phyloP scores from a whole-genome alignment of 1,140 invertebrate genomes.

The Gyrodactylus salaris region DNA sequence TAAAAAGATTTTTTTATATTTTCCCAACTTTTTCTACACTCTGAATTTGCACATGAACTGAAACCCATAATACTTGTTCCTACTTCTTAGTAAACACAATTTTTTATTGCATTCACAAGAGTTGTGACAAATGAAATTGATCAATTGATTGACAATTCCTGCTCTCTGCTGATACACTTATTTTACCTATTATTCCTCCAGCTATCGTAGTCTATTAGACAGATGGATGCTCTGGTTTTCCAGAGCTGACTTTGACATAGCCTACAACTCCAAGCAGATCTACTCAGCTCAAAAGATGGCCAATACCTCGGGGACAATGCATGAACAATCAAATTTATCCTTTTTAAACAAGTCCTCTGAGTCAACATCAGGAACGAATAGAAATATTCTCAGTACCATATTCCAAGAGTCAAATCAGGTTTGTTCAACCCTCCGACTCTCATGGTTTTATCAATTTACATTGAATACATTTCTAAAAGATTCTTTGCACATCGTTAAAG shows the following conservation, averaged over 20 bases:
- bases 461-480: too few species aligned
- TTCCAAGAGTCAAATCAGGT: background rate
- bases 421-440: background rate
- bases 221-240: constrained; percentile 37
- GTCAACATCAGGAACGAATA: background rate
- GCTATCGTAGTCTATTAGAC: constrained; percentile 37
- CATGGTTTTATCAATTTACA: background rate
- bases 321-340: background rate
- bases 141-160: too few species aligned
- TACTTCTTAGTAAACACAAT: too few species aligned
- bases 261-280: background rate
- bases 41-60: too few species aligned
- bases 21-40: too few species aligned
- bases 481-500: too few species aligned
- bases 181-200: too few species aligned
- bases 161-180: too few species aligned
- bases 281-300: background rate
- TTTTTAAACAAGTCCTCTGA: background rate
- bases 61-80: too few species aligned
- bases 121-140: too few species aligned
- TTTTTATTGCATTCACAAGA: too few species aligned
- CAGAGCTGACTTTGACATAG: constrained; percentile 9
- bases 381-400: background rate
- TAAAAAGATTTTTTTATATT: too few species aligned
- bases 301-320: background rate